phyloP scores from a whole-genome alignment of 1,140 invertebrate species.

The Calephelis nemesis region DNA sequence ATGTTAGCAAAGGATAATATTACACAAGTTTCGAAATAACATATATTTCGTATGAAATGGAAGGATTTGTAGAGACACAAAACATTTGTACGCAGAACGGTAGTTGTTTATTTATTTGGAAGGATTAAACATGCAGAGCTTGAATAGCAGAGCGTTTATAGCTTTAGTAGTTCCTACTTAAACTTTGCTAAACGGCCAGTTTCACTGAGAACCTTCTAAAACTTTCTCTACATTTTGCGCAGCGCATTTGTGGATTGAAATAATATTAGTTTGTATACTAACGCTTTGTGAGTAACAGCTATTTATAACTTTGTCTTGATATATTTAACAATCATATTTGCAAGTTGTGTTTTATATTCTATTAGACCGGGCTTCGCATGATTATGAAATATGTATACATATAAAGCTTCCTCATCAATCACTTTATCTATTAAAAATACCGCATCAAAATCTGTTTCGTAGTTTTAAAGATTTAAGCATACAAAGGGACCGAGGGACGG shows the following conservation, averaged over 20 bases:
- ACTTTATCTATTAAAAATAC: too few species aligned
- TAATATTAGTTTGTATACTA: conserved; percentile 43
- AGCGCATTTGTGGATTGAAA: conserved; percentile 51
- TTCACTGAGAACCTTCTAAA: conserved; percentile 64
- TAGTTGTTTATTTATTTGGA: conserved; percentile 69
- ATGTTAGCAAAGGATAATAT: neutral
- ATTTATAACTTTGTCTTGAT: neutral
- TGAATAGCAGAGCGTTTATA: conserved; percentile 48
- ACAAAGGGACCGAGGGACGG: too few species aligned
- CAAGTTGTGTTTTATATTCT: too few species aligned
- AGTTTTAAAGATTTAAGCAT: too few species aligned
- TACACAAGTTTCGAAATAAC: conserved; percentile 31
- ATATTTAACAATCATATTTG: too few species aligned
- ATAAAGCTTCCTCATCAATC: too few species aligned
- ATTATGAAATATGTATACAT: too few species aligned
- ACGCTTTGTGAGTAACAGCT: conserved; percentile 3
- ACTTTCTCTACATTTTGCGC: conserved; percentile 52
- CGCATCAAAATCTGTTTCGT: too few species aligned
- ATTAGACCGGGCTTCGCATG: too few species aligned
- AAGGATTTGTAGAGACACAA: conserved; percentile 39
- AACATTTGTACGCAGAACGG: conserved; percentile 36
- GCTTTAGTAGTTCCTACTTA: conserved; percentile 58
- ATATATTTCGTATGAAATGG: conserved; percentile 61
- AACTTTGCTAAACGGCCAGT: conserved; percentile 69
- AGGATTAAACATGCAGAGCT: conserved; percentile 60